Evolutionary conservation across 1,140 invertebrate species (phyloP).

Genomic region (Heterodera schachtii): DNA sequence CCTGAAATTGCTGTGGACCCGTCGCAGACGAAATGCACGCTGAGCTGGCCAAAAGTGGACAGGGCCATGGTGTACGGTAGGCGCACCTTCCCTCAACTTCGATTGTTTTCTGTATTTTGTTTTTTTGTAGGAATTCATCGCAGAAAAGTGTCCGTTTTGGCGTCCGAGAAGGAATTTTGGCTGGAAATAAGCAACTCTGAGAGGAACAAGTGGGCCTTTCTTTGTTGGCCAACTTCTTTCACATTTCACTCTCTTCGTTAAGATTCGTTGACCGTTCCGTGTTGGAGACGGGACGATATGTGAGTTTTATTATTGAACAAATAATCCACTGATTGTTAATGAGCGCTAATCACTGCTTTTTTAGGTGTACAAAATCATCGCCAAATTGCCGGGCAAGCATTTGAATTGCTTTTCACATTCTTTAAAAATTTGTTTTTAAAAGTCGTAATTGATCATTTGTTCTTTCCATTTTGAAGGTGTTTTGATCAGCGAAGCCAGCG

Average conservation of each 20-base stretch:
- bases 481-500: constrained; percentile 22
- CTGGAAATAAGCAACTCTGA: constrained; percentile 44
- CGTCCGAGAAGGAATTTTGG: constrained; percentile 37
- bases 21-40: constrained; percentile 11
- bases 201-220: constrained; percentile 12
- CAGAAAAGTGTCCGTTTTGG: constrained; percentile 5
- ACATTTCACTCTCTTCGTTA: not conserved
- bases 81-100: not conserved
- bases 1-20: constrained; percentile 8
- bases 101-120: not conserved
- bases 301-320: not conserved
- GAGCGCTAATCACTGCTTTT: not conserved
- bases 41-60: constrained; percentile 36
- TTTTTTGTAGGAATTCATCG: constrained; percentile 7
- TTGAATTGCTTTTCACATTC: not conserved
- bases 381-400: constrained; percentile 35
- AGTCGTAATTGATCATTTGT: too few species aligned
- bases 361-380: constrained; percentile 37
- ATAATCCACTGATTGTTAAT: not conserved
- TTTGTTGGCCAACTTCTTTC: not conserved
- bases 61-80: constrained; percentile 33
- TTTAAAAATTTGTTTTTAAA: not conserved
- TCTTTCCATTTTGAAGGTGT: constrained; percentile 11
- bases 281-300: constrained; percentile 32
- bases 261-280: constrained; percentile 42